Evolutionary conservation across 2,113 vertebrate genomes (phyloP), one percentile per base, ranked within the genome.

Genomic region (Grallaria varia): DNA sequence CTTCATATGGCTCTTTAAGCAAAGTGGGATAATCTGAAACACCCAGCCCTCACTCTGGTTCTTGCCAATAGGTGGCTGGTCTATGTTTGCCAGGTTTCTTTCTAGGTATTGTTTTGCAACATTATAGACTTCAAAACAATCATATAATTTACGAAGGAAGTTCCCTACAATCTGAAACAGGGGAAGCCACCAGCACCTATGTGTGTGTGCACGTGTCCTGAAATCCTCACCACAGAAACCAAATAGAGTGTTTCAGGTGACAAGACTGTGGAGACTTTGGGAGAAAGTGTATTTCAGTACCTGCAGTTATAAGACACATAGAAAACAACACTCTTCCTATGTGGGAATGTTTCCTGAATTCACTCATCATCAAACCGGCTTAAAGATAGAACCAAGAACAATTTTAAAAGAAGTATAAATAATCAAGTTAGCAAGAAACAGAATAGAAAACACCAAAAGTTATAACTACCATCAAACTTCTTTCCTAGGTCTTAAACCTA

Each of bases 231-330:
- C 47, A 25, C 0, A 3, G 31, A 87, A 62, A 21, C 39, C 8
- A 45, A 82, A 60, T 2, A 28, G 15, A 31, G 31, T 0, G 0
- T 35, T 87, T 56, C 40, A 44, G 45, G 60, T 28, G 39, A 12
- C 21, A 40, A 28, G 18, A 27, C 16, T 3, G 0, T 3, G 14
- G 50, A 35, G 74, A 52, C 24, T 35, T 33, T 2, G 7, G 22
- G 12, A 52, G 49, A 6, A 42, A 76, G 42, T 0, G 0, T 8
- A 16, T 55, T 24, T 37, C 12, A 42, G 62, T 30, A 23, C 27
- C 31, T 2, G 1, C n/a, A 74, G 5, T 11, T 31, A 47, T 15
- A 66, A 60, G 58, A 42, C 8, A 45, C 4, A 35, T 47, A 73
- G 2, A 50, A n/a, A 77, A 55, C 40, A 68, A 8, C 8, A 10